Evolutionary conservation across 2,888 invertebrate species (phyloP).

Genomic region (Trichopoda pennipes): DNA sequence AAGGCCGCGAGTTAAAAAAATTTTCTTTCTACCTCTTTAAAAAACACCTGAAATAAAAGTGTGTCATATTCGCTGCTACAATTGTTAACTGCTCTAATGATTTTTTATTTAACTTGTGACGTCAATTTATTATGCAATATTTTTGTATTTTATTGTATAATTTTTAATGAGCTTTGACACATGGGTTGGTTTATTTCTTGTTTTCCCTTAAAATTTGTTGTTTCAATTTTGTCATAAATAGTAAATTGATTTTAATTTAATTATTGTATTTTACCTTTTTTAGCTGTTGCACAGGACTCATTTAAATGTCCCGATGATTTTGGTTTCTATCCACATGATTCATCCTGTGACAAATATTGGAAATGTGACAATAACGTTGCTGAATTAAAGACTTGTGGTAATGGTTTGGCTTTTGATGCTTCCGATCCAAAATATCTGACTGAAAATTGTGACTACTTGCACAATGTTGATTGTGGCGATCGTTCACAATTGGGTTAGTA

Average conservation of each 20-base stretch:
- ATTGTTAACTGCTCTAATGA: neutral
- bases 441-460: slow-evolving; percentile 96
- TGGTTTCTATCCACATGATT: slow-evolving; percentile 95
- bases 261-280: slow-evolving; percentile 75
- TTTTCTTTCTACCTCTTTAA: too few relatives aligned
- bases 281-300: slow-evolving; percentile 88
- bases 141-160: slow-evolving; percentile 51
- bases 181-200: slow-evolving; percentile 51
- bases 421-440: slow-evolving; percentile 93
- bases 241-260: slow-evolving; percentile 22
- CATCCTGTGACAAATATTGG: slow-evolving; percentile 97
- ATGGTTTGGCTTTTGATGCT: slow-evolving; percentile 95
- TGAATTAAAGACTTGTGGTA: slow-evolving; percentile 95
- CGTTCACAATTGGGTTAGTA: slow-evolving; percentile 90
- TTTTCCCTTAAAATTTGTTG: slow-evolving; percentile 19
- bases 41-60: too few relatives aligned
- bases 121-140: slow-evolving; percentile 56
- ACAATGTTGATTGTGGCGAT: slow-evolving; percentile 96
- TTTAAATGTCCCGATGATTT: slow-evolving; percentile 97
- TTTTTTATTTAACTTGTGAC: slow-evolving; percentile 16
- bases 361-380: slow-evolving; percentile 94
- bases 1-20: too few relatives aligned
- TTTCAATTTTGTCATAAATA: slow-evolving; percentile 38
- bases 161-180: slow-evolving; percentile 65
- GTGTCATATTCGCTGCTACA: neutral